A percentile compares a stretch with the other conserved stretches of the same genome.
Conservation (phyloP, 2,113 vertebrate genomes). For the Struthidea cinerea region DNA sequence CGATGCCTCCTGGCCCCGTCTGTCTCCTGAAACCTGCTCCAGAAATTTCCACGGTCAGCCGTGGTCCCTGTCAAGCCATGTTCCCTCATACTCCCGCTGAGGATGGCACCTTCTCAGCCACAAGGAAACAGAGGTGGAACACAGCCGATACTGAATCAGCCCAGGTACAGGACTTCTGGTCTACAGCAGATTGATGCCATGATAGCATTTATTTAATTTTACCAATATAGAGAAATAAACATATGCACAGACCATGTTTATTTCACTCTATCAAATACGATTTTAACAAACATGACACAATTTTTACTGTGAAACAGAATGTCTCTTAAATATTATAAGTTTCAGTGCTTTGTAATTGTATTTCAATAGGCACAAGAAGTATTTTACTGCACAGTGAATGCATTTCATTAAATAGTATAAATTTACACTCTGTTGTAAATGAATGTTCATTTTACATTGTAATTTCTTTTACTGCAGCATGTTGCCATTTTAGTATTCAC, state of each 20-base stretch:
- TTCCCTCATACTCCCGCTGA: neutral
- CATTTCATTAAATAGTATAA: conserved; percentile 62
- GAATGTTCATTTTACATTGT: conserved; percentile 69
- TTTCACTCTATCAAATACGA: conserved; percentile 39
- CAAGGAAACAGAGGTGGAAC: neutral
- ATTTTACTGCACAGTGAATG: conserved; percentile 41
- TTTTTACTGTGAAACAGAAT: conserved; percentile 35
- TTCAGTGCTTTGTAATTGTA: conserved; percentile 56
- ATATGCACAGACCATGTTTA: conserved; percentile 43
- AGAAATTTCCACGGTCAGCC: neutral
- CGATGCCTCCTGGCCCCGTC: neutral
- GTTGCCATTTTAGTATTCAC: conserved; percentile 70
- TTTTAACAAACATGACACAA: conserved; percentile 49
- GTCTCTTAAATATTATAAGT: conserved; percentile 53
- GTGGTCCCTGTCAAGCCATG: accelerated
- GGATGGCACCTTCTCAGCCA: neutral
- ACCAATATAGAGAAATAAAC: neutral
- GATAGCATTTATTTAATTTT: neutral
- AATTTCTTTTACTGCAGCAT: conserved; percentile 60
- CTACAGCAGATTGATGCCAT: neutral
- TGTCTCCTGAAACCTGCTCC: neutral
- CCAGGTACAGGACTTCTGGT: neutral
- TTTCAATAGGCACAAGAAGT: conserved; percentile 63
- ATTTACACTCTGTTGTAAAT: conserved; percentile 68
- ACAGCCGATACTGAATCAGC: neutral